Evolutionary conservation across 2,888 invertebrate species (phyloP), one percentile per base, ranked within the genome.

Genomic region (Drosophila sordidula): DNA sequence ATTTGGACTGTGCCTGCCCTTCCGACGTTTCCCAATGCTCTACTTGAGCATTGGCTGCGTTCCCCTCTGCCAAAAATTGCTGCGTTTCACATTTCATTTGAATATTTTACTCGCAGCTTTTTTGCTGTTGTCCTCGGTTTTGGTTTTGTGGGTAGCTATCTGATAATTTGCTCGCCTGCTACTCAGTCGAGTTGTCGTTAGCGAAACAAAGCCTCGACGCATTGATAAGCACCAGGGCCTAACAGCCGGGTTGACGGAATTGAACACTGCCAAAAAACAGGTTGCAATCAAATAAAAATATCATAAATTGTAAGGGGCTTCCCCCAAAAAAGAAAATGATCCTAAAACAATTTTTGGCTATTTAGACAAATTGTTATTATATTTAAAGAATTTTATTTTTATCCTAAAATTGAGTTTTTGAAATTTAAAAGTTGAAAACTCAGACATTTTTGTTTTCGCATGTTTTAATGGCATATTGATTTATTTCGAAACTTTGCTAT

Each of bases 31-130:
- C 45, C 50, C 12, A 16, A 18, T 1, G 8, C 46, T 47, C 58
- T 32, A 11, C 22, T 29, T 14, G 34, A 6, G 39, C 9, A 29
- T 29, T 29, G 26, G 42, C 38, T 62, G 38, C 14, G 52, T 51
- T 32, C 47, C 36, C 16, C 8, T n/a, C 1, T 4, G 4, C 39
- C 34, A 12, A 42, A 82, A 82, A 88, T 85, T 75, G 86, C 88
- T 72, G 78, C 85, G 87, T 84, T 87, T 89, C 85, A 89, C 87
- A 87, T 85, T 86, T 85, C 84, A 86, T 89, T 86, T 86, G 86
- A 89, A 86, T 89, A 86, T 86, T 86, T 89, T 87, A 82, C 72
- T 73, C 59, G 59, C 73, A 64, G 67, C 36, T 59, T 79, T 77
- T 78, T 71, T 64, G 46, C 58, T 58, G 55, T 64, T 58, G 50